A percentile compares a stretch with the other conserved stretches of the same genome.
phyloP scores from a whole-genome alignment of 2,797 vertebrate genomes.

The Propithecus deckenii region DNA sequence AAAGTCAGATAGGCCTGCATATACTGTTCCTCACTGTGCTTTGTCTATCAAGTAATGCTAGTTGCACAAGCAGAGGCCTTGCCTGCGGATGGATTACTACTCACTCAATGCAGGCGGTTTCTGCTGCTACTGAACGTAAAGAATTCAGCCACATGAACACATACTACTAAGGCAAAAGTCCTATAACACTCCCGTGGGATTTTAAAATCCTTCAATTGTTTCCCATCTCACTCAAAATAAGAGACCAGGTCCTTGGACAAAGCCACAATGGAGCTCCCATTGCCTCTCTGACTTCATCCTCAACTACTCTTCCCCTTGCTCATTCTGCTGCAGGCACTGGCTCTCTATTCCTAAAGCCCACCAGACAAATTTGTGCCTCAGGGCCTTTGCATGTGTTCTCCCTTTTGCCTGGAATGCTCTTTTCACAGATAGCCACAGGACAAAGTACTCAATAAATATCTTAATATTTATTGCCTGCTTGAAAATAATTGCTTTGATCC shows the following conservation, averaged over 20 bases:
- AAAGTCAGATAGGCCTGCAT: conserved; percentile 7
- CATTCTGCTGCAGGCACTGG: neutral
- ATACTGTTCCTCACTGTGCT: neutral
- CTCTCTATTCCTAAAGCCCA: neutral
- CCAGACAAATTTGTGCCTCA: neutral
- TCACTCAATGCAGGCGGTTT: neutral
- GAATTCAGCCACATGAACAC: neutral
- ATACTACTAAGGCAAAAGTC: neutral
- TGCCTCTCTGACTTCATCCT: neutral
- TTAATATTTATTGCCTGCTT: neutral
- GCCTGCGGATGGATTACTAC: neutral
- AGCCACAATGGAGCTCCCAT: neutral
- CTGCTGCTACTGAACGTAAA: neutral
- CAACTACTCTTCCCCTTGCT: neutral
- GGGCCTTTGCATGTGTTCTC: neutral
- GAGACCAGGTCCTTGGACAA: neutral
- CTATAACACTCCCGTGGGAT: neutral
- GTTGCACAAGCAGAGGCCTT: neutral
- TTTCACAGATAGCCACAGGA: neutral
- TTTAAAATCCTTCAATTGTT: neutral
- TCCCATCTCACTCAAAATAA: neutral
- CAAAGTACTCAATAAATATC: neutral
- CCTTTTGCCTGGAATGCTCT: neutral
- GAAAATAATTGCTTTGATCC: neutral
- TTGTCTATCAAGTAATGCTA: neutral